phyloP scores from a whole-genome alignment of 1,140 invertebrate genomes.

The Nasonia giraulti region DNA sequence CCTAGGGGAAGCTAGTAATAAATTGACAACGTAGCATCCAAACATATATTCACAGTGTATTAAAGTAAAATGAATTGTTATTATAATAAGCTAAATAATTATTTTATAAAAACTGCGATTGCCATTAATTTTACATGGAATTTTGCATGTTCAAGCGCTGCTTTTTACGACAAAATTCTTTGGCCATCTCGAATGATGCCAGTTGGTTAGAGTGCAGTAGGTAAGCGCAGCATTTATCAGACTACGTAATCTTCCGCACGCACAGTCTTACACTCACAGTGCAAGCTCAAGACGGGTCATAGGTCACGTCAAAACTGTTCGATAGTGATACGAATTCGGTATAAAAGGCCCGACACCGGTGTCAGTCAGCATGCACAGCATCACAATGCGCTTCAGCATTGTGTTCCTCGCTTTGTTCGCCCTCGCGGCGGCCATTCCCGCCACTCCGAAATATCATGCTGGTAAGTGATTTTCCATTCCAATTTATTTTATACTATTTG shows the following conservation, averaged over 20 bases:
- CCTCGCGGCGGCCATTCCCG: slow-evolving; percentile 64
- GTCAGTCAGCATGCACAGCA: slow-evolving; percentile 61
- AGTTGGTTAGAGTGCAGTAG: neutral
- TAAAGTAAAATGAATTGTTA: too few species aligned
- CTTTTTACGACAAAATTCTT: neutral
- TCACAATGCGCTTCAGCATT: slow-evolving; percentile 69
- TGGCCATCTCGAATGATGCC: neutral
- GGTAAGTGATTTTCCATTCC: slow-evolving; percentile 61
- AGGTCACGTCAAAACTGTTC: slow-evolving; percentile 13
- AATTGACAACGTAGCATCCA: too few species aligned
- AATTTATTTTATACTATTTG: neutral
- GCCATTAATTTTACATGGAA: neutral
- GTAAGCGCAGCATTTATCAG: slow-evolving; percentile 6
- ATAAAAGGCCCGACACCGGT: slow-evolving; percentile 64
- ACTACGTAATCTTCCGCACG: slow-evolving; percentile 35
- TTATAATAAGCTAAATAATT: too few species aligned
- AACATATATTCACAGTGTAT: too few species aligned
- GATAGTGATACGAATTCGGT: slow-evolving; percentile 69
- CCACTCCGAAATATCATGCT: slow-evolving; percentile 61
- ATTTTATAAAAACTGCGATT: too few species aligned
- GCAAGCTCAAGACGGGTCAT: slow-evolving; percentile 18
- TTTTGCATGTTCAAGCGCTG: neutral
- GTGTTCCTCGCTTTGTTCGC: slow-evolving; percentile 68
- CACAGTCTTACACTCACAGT: neutral
- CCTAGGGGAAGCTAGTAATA: too few species aligned